Evolutionary conservation across 1,140 invertebrate species (phyloP).

Genomic region (Dendroctonus ponderosae): DNA sequence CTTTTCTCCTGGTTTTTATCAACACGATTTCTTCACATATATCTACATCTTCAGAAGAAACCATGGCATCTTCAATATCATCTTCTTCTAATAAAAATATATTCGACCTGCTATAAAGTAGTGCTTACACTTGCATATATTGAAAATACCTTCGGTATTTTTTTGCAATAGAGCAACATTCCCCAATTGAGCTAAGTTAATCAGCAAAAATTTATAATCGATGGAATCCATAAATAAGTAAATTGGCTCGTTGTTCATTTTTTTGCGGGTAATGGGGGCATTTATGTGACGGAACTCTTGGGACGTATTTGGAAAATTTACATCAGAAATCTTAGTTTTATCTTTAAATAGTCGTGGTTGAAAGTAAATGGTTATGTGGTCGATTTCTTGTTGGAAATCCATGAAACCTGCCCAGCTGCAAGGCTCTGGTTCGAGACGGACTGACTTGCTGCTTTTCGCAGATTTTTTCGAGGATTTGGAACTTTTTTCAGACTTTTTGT

Average conservation of each 20-base stretch:
- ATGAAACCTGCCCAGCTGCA: conserved; percentile 48
- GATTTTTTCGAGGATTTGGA: conserved; percentile 26
- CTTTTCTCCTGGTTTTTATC: conserved; percentile 7
- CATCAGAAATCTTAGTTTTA: conserved; percentile 40
- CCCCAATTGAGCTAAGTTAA: conserved; percentile 43
- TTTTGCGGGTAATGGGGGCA: conserved; percentile 13
- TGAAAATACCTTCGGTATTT: not conserved
- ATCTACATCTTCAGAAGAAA: not conserved
- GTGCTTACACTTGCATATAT: not conserved
- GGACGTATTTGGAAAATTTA: conserved; percentile 15
- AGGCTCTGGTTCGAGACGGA: conserved; percentile 26
- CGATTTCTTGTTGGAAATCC: conserved; percentile 40
- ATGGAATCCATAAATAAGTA: conserved; percentile 50
- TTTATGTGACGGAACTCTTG: conserved; percentile 5
- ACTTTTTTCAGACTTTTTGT: conserved; percentile 25
- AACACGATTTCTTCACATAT: conserved; percentile 20
- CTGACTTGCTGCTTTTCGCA: conserved; percentile 7
- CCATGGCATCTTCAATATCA: conserved; percentile 11
- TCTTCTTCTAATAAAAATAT: conserved; percentile 6
- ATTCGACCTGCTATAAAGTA: not conserved
- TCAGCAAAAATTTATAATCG: conserved; percentile 44
- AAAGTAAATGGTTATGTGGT: conserved; percentile 46
- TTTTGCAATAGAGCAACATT: conserved; percentile 24
- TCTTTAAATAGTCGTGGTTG: conserved; percentile 44
- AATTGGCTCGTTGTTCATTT: conserved; percentile 46